phyloP scores from a whole-genome alignment of 2,797 vertebrate genomes.

The Aselliscus stoliczkanus region DNA sequence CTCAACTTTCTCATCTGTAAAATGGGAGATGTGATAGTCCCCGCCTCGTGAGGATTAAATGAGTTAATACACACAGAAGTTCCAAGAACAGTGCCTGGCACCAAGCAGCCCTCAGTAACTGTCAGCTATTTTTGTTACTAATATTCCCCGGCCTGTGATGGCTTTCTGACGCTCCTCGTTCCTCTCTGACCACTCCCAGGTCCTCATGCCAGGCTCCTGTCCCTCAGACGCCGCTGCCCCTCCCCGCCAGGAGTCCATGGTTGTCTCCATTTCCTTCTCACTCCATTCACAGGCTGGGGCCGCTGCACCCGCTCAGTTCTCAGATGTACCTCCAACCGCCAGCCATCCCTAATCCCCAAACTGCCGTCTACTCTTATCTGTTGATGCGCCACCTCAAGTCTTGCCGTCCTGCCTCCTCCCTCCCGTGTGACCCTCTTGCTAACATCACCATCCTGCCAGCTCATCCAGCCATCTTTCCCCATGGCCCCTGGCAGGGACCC shows the following conservation, averaged over 20 bases:
- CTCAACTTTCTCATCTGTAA: background rate
- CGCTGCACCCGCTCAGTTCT: background rate
- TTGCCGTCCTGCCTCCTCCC: background rate
- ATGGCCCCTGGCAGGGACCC: background rate
- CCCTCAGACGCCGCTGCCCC: too few relatives aligned
- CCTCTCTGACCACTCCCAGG: background rate
- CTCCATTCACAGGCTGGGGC: background rate
- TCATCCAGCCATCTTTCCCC: background rate
- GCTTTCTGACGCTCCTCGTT: too few relatives aligned
- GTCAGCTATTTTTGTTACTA: background rate
- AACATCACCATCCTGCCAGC: background rate
- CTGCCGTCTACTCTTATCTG: background rate
- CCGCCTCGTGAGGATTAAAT: background rate
- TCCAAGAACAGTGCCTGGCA: background rate
- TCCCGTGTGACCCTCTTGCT: background rate
- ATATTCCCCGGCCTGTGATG: fast-evolving
- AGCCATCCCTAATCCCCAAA: background rate
- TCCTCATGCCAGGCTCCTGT: background rate
- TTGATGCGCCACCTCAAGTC: background rate
- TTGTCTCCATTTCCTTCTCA: background rate
- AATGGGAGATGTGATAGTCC: background rate
- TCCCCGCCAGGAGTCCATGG: background rate
- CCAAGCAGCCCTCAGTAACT: fast-evolving
- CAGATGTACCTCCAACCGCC: background rate
- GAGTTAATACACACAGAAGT: fast-evolving